phyloP scores from a whole-genome alignment of 2,888 invertebrate species.

The Nudaria mundana region DNA sequence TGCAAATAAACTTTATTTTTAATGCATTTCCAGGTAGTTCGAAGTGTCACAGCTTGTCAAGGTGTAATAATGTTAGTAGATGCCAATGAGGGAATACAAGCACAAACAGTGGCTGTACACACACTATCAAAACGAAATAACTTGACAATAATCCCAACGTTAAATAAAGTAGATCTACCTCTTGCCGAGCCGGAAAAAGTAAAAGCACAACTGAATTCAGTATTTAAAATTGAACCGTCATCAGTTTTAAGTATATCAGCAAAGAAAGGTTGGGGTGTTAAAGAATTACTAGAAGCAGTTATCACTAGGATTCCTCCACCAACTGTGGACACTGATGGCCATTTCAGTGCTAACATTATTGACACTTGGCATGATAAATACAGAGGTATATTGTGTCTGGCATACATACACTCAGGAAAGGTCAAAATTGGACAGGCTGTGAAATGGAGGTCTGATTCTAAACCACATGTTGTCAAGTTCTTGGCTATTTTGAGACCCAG shows the following conservation, averaged over 20 bases:
- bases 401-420: constrained; percentile 89
- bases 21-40: constrained; percentile 80
- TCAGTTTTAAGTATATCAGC: constrained; percentile 94
- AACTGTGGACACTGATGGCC: constrained; percentile 74
- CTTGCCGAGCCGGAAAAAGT: constrained; percentile 93
- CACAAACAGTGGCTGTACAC: constrained; percentile 98
- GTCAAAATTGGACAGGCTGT: constrained; percentile 89
- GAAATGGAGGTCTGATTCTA: constrained; percentile 85
- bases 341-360: constrained; percentile 92
- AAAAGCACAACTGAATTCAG: constrained; percentile 86
- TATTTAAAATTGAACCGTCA: constrained; percentile 90
- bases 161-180: constrained; percentile 98
- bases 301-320: constrained; percentile 91
- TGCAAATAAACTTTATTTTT: too few relatives aligned
- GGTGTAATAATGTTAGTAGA: constrained; percentile 97
- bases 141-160: constrained; percentile 92
- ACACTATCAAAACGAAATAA: constrained; percentile 92
- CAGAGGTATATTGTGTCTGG: constrained; percentile 89
- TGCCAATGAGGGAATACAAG: constrained; percentile 97
- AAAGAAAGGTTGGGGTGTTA: constrained; percentile 93
- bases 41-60: constrained; percentile 96
- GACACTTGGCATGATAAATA: constrained; percentile 97
- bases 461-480: constrained; percentile 88
- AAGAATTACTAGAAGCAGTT: constrained; percentile 88
- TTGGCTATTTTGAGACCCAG: constrained; percentile 90